Evolutionary conservation across 2,797 vertebrate genomes (phyloP).

Genomic region (Smutsia gigantea): DNA sequence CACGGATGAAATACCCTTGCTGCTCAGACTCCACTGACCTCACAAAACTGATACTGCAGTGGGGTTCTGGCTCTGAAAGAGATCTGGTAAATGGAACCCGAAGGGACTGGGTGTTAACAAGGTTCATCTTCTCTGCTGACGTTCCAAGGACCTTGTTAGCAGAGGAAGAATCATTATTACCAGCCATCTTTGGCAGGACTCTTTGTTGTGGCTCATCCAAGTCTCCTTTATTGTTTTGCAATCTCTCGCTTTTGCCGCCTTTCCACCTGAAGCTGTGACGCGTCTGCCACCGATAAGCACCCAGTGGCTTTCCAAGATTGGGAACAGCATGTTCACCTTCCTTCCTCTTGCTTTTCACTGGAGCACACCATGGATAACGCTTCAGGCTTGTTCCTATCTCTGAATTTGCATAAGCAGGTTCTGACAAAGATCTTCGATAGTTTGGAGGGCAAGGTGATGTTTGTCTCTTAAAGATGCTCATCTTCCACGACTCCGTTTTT

Average conservation of each 20-base stretch:
- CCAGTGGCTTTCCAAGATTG: conserved; percentile 74
- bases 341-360: conserved; percentile 81
- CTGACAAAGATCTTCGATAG: conserved; percentile 85
- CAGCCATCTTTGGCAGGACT: conserved; percentile 44
- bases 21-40: conserved; percentile 75
- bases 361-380: conserved; percentile 82
- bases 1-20: conserved; percentile 80
- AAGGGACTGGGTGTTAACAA: not conserved
- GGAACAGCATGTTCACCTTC: conserved; percentile 72
- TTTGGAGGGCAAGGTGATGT: conserved; percentile 71
- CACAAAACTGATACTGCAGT: not conserved
- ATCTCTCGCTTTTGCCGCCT: conserved; percentile 68
- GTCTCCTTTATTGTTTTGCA: conserved; percentile 36
- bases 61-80: conserved; percentile 83
- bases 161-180: not conserved
- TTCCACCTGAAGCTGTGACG: conserved; percentile 79
- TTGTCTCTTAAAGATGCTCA: conserved; percentile 86
- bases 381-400: conserved; percentile 75
- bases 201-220: not conserved
- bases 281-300: conserved; percentile 80
- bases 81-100: conserved; percentile 86
- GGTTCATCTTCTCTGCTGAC: not conserved
- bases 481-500: conserved; percentile 77
- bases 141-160: not conserved
- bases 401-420: conserved; percentile 80